Evolutionary conservation across 2,113 vertebrate genomes (phyloP).

Genomic region (Misgurnus anguillicaudatus): DNA sequence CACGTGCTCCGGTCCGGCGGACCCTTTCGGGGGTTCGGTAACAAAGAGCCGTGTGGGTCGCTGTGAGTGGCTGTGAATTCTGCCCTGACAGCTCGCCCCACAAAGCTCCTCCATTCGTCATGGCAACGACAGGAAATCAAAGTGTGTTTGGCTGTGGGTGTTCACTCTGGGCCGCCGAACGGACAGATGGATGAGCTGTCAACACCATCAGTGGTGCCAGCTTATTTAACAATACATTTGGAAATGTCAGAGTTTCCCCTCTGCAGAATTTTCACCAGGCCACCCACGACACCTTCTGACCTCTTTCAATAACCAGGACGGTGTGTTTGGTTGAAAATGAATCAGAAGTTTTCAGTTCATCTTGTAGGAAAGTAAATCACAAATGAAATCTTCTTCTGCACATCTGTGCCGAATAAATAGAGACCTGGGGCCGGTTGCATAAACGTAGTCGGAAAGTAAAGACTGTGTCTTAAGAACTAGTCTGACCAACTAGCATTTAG

Average conservation of each 20-base stretch:
- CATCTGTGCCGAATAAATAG: neutral
- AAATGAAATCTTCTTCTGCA: neutral
- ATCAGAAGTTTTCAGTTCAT: neutral
- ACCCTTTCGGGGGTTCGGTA: slow-evolving; percentile 50
- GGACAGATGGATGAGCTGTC: slow-evolving; percentile 73
- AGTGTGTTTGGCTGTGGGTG: slow-evolving; percentile 64
- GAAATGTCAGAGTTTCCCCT: slow-evolving; percentile 69
- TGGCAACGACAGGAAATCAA: slow-evolving; percentile 76
- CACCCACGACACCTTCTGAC: slow-evolving; percentile 31
- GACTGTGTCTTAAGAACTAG: too few relatives aligned
- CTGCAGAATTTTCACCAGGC: slow-evolving; percentile 57
- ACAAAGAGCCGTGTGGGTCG: slow-evolving; percentile 57
- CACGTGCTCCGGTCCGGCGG: slow-evolving; percentile 14
- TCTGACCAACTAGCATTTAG: too few relatives aligned
- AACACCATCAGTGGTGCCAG: slow-evolving; percentile 62
- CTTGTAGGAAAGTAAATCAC: neutral
- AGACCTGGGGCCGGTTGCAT: too few relatives aligned
- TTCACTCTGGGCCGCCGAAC: slow-evolving; percentile 61
- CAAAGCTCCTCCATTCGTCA: slow-evolving; percentile 70
- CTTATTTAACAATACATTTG: slow-evolving; percentile 78
- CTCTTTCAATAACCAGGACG: neutral
- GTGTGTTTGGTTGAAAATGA: slow-evolving; percentile 19
- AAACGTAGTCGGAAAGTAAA: too few relatives aligned
- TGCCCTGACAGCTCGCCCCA: slow-evolving; percentile 61
- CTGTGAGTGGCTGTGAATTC: slow-evolving; percentile 58